A percentile compares a stretch with the other conserved stretches of the same genome.
Evolutionary conservation across 64 coral and sea anemone species (phyloP).

Genomic region (Actinia tenebrosa): DNA sequence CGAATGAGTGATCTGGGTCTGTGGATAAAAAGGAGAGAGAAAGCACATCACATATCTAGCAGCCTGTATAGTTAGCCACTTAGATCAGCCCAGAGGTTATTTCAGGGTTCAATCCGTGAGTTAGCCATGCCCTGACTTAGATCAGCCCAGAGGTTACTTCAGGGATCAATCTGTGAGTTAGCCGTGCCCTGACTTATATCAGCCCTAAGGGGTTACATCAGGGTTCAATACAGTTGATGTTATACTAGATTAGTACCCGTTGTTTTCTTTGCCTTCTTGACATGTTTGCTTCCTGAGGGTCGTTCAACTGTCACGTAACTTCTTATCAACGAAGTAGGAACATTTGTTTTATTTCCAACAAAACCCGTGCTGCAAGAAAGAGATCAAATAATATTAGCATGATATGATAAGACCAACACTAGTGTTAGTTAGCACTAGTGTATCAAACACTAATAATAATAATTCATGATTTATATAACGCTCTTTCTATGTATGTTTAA

Average conservation of each 20-base stretch:
- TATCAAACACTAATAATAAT: too few relatives aligned
- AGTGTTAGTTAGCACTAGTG: too few relatives aligned
- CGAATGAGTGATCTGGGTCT: conserved; percentile 35
- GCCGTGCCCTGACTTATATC: too few relatives aligned
- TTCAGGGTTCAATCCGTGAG: neutral
- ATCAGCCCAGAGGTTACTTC: neutral
- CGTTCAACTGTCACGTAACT: conserved; percentile 81
- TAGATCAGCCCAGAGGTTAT: neutral
- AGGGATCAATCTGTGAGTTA: neutral
- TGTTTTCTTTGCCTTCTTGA: conserved; percentile 61
- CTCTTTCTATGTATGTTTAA: too few relatives aligned
- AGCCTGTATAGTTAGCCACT: neutral
- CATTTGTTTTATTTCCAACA: conserved; percentile 27
- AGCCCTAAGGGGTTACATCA: neutral
- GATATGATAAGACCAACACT: too few relatives aligned
- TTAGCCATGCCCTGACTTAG: too few relatives aligned
- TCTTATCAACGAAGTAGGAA: conserved; percentile 45
- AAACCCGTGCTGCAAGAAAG: conserved; percentile 33
- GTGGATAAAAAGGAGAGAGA: neutral
- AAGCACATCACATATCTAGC: neutral
- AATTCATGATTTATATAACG: too few relatives aligned
- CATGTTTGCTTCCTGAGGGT: conserved; percentile 67
- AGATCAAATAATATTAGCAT: neutral
- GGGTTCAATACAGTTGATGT: too few relatives aligned
- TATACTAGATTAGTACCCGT: conserved; percentile 26